Evolutionary conservation across 2,113 vertebrate species (phyloP).

Genomic region (Lates calcarifer): DNA sequence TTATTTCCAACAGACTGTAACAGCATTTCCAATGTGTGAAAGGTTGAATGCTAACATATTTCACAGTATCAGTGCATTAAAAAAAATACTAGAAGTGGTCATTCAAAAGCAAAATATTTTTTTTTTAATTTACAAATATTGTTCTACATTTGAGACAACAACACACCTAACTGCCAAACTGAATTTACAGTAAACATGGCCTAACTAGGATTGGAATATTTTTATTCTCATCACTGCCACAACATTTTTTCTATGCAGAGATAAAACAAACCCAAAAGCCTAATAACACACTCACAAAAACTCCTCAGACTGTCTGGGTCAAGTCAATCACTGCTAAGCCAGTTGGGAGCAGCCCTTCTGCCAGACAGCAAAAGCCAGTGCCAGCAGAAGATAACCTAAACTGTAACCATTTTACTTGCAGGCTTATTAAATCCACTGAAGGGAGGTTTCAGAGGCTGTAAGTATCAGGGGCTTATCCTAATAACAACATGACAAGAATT

Average conservation of each 20-base stretch:
- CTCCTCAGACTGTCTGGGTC: constrained; percentile 18
- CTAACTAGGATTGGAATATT: neutral
- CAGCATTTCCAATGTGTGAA: constrained; percentile 33
- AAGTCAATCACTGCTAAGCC: constrained; percentile 32
- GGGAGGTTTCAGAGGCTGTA: neutral
- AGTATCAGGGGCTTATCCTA: neutral
- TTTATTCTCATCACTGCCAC: neutral
- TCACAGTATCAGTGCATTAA: constrained; percentile 14
- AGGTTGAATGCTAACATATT: constrained; percentile 27
- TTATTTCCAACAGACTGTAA: constrained; percentile 8
- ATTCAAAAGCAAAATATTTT: neutral
- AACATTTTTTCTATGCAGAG: neutral
- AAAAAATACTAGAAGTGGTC: neutral
- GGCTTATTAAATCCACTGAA: constrained; percentile 5
- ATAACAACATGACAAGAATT: neutral
- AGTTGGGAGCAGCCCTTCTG: constrained; percentile 5
- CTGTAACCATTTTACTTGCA: constrained; percentile 1
- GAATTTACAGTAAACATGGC: neutral
- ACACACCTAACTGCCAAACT: neutral
- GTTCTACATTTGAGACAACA: neutral
- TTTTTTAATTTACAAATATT: too few relatives aligned
- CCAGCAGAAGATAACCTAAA: constrained; percentile 15
- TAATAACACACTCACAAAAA: constrained; percentile 13
- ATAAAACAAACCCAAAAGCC: constrained; percentile 20
- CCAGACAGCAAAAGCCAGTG: constrained; percentile 32